Base-by-base conservation (phyloP, 2,113 vertebrate genomes). In the Thunnus maccoyii region DNA sequence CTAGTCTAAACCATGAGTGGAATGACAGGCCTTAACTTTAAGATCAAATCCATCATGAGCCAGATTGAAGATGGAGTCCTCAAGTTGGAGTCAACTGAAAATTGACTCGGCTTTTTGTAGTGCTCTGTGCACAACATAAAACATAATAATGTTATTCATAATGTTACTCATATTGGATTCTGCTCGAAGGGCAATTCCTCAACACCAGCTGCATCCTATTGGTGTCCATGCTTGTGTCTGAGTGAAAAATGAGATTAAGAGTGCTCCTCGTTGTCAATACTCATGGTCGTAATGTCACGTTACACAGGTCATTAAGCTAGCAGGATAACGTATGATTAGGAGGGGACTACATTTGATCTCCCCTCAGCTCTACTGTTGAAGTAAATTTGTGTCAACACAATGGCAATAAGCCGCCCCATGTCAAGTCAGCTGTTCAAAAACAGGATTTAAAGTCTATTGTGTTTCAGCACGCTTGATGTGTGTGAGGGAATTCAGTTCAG, bases 361-460 rank as follows among this genome's bases (percentile, higher is more conserved):
- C 60, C 20, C 74, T 86, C 56, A 1, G 52, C 75, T 72, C 77
- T 71, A 77, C 83, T 86, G 88, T 85, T 85, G 71, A 77, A 76
- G 72, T 80, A 82, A 89, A 89, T 91, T 72, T 78, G 83, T 88
- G 86, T 86, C 78, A 86, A 86, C 88, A 79, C 83, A 72, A 85
- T 66, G 80, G 68, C 85, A 79, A 78, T 85, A 91, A 86, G 88
- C 88, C 61, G 56, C 14, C 51, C 78, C 56, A 44, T 76, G 86
- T 92, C 91, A 91, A 86, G 84, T 87, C 89, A 89, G 65, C 73
- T 86, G 51, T 86, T 84, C 51, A 70, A 81, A 87, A 93, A 88
- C 86, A 75, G 91, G 90, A 93, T 94, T 91, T 92, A 88, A 78
- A 80, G 72, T 80, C 89, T 54, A 86, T 92, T 93, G 84, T 93